Percentiles rank a stretch among this genome's conserved stretches.
phyloP scores from a whole-genome alignment of 2,797 vertebrate genomes.

The Acanthurus leucopareius region DNA sequence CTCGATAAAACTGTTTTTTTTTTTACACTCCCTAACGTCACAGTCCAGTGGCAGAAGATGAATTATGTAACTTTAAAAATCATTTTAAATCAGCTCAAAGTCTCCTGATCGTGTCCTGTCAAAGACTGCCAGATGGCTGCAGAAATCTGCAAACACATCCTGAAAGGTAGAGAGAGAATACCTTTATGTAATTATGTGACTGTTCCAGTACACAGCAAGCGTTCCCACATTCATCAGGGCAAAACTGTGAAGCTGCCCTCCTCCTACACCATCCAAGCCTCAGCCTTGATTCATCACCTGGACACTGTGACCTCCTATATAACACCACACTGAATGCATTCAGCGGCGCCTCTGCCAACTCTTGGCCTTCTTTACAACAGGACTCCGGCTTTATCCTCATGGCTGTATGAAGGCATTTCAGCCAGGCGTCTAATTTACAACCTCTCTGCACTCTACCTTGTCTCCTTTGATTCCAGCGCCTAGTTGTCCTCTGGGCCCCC shows the following conservation, averaged over 20 bases:
- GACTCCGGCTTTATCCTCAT: constrained; percentile 42
- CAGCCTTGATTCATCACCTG: constrained; percentile 60
- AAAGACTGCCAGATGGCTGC: constrained; percentile 32
- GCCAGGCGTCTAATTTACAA: constrained; percentile 71
- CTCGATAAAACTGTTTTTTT: background rate
- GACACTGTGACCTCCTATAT: constrained; percentile 52
- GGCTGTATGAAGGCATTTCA: constrained; percentile 60
- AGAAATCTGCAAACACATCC: constrained; percentile 23
- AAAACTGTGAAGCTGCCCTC: constrained; percentile 34
- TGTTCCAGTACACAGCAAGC: constrained; percentile 11
- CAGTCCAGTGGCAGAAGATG: background rate
- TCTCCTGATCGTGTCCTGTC: background rate
- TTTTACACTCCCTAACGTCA: constrained; percentile 12
- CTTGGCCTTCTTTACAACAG: constrained; percentile 47
- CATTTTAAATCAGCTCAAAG: constrained; percentile 7
- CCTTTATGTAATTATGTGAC: constrained; percentile 29
- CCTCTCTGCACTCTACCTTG: constrained; percentile 86
- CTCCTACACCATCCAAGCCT: constrained; percentile 45
- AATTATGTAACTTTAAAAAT: background rate
- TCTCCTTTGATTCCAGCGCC: constrained; percentile 91
- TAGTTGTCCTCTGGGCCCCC: constrained; percentile 87
- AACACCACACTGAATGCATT: constrained; percentile 61
- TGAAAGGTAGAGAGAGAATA: constrained; percentile 34
- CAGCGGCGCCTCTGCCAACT: constrained; percentile 41
- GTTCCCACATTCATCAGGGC: constrained; percentile 53